Conservation (phyloP, 2,113 vertebrate species). For the Elachura formosa region DNA sequence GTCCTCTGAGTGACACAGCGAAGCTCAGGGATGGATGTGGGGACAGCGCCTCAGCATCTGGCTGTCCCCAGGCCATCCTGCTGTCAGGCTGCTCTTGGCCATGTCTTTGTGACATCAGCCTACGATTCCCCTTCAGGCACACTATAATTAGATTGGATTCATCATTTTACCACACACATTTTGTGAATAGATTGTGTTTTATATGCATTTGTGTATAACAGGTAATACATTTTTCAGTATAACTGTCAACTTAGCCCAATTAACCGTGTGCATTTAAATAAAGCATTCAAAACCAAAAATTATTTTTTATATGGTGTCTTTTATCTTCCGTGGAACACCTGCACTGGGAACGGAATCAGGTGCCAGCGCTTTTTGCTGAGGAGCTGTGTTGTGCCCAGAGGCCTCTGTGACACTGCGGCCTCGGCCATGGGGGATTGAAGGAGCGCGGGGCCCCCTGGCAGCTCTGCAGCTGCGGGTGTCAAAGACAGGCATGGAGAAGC, state of each 20-base stretch:
- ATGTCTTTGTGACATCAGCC: rapidly evolving
- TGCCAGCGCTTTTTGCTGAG: neutral
- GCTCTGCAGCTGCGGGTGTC: neutral
- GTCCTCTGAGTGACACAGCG: neutral
- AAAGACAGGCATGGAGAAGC: neutral
- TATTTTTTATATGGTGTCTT: neutral
- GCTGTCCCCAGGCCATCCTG: neutral
- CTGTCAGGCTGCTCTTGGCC: neutral
- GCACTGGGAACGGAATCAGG: too few species aligned
- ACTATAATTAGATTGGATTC: neutral
- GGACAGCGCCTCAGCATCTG: neutral
- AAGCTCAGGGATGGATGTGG: neutral
- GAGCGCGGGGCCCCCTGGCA: too few species aligned
- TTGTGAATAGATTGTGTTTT: neutral
- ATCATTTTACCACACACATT: rapidly evolving
- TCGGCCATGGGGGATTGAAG: rapidly evolving
- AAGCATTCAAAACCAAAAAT: neutral
- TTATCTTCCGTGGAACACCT: neutral
- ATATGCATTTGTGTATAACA: neutral
- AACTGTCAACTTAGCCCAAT: neutral
- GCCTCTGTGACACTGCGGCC: neutral
- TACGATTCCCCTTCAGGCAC: neutral
- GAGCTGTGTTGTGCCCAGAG: neutral
- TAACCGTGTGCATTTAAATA: neutral
- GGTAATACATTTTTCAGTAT: neutral